Base-by-base conservation (phyloP, 2,113 vertebrate genomes). In the Mormyrus lacerda region DNA sequence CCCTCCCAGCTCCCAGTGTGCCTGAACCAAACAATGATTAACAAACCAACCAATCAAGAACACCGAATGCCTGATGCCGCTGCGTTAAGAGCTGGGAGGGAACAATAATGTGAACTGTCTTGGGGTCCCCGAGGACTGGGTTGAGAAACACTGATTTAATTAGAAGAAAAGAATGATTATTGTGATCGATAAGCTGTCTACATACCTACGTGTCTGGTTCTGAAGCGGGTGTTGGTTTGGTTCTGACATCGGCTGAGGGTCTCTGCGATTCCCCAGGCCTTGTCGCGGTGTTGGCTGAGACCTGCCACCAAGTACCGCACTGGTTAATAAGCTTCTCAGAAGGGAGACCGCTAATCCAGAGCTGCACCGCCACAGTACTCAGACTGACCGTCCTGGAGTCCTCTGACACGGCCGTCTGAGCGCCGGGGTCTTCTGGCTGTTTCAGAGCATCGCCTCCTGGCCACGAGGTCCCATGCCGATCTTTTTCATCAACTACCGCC, bases 401-500 rank as follows among this genome's bases (percentile, higher is more conserved):
- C 89, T 82, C 35, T 90, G 90, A 85, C 31, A 44, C 47, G 86
- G 90, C 88, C 82, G 58, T 92, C 61, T 89, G 91, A 83, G 89
- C 55, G 91, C 50, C 44, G 24, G 0, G 39, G 48, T 9, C 0
- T n/a, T 88, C 61, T 90, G 89, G 89, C 65, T 84, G 91, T 88
- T 58, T 79, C 65, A 82, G 89, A 82, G 87, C 90, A 1, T 44
- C 84, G 50, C 47, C 61, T 82, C 21, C 55, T 87, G 79, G 85
- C 53, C 51, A 44, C 85, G 87, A 35, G 1, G n/a, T 83, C 82
- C 69, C 53, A 47, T 92, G 89, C 85, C 87, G 83, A 4, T 24
- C 86, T 55, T 94, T 93, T 89, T 95, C 94, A 31, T 95, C 93
- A n/a, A 94, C 92, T 35, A 91, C 93, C 91, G 93, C 91, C 55